These are phyloP conservation scores for Apteryx mantelli DNA, from an alignment of 2,113 vertebrate species.

Conservation along the genomic window DNA sequence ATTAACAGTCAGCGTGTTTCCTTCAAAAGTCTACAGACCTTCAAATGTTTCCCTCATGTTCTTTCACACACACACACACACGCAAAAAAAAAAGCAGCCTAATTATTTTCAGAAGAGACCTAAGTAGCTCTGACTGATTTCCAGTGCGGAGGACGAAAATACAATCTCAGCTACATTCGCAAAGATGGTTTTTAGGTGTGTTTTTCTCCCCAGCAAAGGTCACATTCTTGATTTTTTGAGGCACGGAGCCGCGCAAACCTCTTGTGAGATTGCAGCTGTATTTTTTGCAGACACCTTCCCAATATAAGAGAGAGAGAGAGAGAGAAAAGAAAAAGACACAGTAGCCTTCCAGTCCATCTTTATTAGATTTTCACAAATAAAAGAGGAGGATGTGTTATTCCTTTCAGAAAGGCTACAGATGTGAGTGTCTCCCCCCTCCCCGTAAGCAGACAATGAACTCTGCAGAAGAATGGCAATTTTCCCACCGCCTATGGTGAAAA, in stretches of 20 bases:
- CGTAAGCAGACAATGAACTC: neutral
- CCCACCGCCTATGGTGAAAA: neutral
- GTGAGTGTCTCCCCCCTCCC: neutral
- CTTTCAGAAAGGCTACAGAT: neutral
- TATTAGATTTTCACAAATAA: neutral
- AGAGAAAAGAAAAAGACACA: neutral
- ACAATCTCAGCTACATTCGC: neutral
- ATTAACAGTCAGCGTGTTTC: neutral
- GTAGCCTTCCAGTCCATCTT: neutral
- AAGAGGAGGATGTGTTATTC: neutral
- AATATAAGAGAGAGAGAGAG: neutral
- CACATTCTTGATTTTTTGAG: neutral
- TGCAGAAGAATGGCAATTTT: neutral
- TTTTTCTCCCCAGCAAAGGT: neutral
- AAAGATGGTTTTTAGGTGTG: neutral
- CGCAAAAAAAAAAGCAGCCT: neutral
- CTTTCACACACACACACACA: neutral
- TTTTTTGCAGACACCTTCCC: neutral
- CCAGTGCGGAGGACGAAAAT: neutral
- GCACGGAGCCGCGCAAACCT: neutral
- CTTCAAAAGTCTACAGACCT: neutral
- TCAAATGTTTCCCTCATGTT: neutral
- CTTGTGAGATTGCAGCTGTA: neutral
- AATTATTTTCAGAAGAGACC: constrained; percentile 3
- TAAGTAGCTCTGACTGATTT: neutral